Base-by-base conservation (phyloP, 37 sponge, comb jelly and placozoan species). In the Crambe crambe region DNA sequence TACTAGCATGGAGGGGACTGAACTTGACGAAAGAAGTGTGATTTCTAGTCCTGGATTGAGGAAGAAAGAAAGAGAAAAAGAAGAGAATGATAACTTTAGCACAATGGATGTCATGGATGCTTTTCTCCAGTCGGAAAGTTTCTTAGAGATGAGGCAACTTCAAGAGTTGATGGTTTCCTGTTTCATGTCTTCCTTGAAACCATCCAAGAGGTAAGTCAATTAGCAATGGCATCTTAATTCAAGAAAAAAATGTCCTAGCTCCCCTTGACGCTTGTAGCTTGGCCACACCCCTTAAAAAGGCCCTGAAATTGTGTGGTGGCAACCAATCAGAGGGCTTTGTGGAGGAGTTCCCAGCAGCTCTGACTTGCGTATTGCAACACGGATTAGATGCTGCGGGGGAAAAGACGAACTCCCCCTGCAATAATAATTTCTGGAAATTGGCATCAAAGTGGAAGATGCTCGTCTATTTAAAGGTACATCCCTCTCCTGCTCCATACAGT, bases 101-200 rank as follows among this genome's bases (percentile, higher is more conserved):
- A 22, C 57, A 70, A 36, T 56, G 38, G 69, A 21, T 26, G 56
- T 41, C 9, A 34, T 72, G 39, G 42, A 41, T 17, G 27, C 38
- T 37, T 62, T 77, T n/a, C 35, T 73, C 18, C 36, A n/a, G 17
- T 81, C 72, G 0, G 81, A 72, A 39, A 61, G 31, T 8, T 72
- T 72, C 39, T 37, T 71, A 3, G 44, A 72, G 30, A 72, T 81
- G 81, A 72, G 72, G 35, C 37, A 10, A 22, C 42, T 59, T 37
- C 70, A 59, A 18, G 61, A 41, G 0, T 29, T 72, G 43, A 21
- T 72, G 4, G 26, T 70, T 32, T 30, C 66, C 34, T 30, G 35
- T 32, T 65, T 18, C 10, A 30, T 65, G 66, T 47, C 51, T 15
- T 15, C 51, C 12, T 6, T 47, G 6, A 47, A 12, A 47, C n/a